Percentiles rank a stretch among this genome's conserved stretches.
phyloP scores from a whole-genome alignment of 2,888 invertebrate species.

The Polyommatus icarus region DNA sequence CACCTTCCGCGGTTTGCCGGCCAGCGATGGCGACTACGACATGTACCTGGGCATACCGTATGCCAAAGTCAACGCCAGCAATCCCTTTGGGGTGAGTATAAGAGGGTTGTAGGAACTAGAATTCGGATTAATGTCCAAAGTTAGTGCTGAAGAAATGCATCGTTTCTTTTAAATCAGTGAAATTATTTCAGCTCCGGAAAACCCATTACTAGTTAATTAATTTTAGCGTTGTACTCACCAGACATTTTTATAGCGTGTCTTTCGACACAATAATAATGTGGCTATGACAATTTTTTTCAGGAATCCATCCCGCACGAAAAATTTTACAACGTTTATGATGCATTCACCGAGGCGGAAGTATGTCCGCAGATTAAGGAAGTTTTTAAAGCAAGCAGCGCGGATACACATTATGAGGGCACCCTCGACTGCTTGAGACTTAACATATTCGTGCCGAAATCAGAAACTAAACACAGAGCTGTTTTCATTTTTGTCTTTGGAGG shows the following conservation, averaged over 20 bases:
- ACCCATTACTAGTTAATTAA: too few species aligned
- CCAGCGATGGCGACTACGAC: neutral
- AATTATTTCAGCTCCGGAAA: too few species aligned
- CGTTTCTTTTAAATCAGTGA: too few species aligned
- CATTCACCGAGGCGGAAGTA: neutral
- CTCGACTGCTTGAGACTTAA: neutral
- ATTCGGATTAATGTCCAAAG: too few species aligned
- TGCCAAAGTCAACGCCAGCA: neutral
- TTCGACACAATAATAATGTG: neutral
- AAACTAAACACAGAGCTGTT: neutral
- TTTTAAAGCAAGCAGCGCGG: neutral
- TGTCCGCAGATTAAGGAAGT: neutral
- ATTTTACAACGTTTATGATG: neutral
- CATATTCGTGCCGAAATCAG: neutral
- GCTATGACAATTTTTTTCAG: neutral
- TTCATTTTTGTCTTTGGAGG: neutral
- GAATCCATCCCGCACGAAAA: neutral
- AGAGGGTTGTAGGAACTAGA: too few species aligned
- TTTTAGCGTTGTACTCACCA: too few species aligned
- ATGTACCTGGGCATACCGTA: neutral
- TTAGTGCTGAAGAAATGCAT: too few species aligned
- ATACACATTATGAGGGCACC: neutral
- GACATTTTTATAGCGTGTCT: too few species aligned
- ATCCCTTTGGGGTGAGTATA: neutral
- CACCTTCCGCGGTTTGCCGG: neutral